Base-by-base conservation (phyloP, 2,113 vertebrate genomes). In the Xerus inauris region DNA sequence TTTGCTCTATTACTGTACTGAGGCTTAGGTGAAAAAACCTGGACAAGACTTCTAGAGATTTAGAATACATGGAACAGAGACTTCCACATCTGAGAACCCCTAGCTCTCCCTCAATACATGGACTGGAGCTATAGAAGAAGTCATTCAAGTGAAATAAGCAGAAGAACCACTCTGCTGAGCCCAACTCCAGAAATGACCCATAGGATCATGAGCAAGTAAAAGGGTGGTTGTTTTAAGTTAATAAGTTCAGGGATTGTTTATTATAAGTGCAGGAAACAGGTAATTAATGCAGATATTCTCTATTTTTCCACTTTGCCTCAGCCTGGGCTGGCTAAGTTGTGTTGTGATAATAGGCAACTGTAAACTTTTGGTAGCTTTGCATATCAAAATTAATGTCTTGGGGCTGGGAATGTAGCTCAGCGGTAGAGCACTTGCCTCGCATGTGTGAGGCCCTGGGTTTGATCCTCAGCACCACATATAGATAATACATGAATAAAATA, bases 101-200 rank as follows among this genome's bases (percentile, higher is more conserved):
- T 20, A 28, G 16, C 5, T 49, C 19, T 67, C 11, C 10, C 16
- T n/a, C 12, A 19, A 0, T 57, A 38, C 4, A 1, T 51, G 16
- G n/a, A 79, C 6, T 19, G 47, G 20, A 92, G n/a, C 1, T 57
- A 1, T 6, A 65, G 17, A 19, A 65, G 17, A 19, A 59, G n/a
- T 26, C 22, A 47, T n/a, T 38, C 2, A 0, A 4, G 51, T 45
- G 45, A 62, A 87, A 82, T 64, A 51, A 64, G n/a, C 40, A 32
- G 57, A 95, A 94, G 38, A 94, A 51, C 30, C 57, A 24, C 9
- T 40, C 38, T 77, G 10, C 20, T 49, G n/a, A 77, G 45, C 59
- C 59, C 8, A 82, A 24, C 7, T 38, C 89, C 86, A 42, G 93
- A 71, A 9, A 35, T 75, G 51, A 49, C 19, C 16, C 73, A n/a